Base-by-base conservation (phyloP, 2,888 invertebrate genomes). In the Colletes collaris region DNA sequence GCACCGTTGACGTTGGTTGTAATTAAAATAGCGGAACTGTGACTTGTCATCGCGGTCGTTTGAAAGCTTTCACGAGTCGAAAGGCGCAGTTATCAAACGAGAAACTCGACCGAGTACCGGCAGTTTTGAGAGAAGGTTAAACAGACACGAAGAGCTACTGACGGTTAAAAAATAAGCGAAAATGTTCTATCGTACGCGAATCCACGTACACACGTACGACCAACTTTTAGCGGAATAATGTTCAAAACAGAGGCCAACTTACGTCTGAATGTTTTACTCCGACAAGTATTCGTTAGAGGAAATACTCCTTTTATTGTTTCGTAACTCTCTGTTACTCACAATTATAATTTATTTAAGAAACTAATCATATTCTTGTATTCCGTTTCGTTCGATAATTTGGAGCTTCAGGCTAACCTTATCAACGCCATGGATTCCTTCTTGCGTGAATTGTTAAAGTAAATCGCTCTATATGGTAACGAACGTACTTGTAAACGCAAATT, bases 151-250 rank as follows among this genome's bases (percentile, higher is more conserved):
- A 65, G 46, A 35, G 13, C 11, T 67, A 16, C 56, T 35, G 56
- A 64, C 49, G 52, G 52, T 65, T 27, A 65, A 78, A 69, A 66
- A 78, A 80, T 53, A 55, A 77, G 59, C 19, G 49, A 35, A 67
- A 77, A 35, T 16, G 2, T 3, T 40, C 37, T 11, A n/a, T 53
- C 11, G 11, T 10, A 5, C 8, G 52, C n/a, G 16, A 63, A 63
- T 8, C 50, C 35, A 10, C 35, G 8, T 50, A 35, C 10, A 50
- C 8, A 44, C 27, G 27, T 27, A 27, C 27, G 27, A 2, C 27
- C 11, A 8, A 40, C 1, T 19, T 40, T 53, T 40, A 6, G 19
- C 11, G 40, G 37, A 53, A 65, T 53, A 53, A 53, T 11, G 37
- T 11, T 37, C n/a, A 11, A 52, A 52, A 7, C 4, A 6, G 4